Evolutionary conservation across 2,888 invertebrate species (phyloP).

Genomic region (Leptinotarsa haldemani): DNA sequence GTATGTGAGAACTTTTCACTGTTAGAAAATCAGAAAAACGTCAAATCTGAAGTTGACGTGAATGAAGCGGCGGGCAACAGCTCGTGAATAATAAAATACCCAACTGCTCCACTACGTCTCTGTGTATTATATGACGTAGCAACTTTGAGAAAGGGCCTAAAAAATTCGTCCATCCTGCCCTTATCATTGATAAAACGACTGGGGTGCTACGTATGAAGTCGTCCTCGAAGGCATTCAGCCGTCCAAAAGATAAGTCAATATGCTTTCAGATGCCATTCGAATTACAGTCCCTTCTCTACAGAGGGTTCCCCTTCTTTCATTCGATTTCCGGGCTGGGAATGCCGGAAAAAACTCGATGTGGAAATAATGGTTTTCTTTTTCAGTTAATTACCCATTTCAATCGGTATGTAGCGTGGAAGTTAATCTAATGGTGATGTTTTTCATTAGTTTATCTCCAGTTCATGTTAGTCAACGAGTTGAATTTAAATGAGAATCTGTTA

Average conservation of each 20-base stretch:
- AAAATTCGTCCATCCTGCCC: neutral
- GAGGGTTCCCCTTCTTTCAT: neutral
- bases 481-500: no score
- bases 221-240: conserved; percentile 2
- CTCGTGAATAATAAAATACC: no score
- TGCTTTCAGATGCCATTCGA: conserved; percentile 14
- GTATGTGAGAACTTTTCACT: no score
- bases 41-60: no score
- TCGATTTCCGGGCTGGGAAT: conserved; percentile 9
- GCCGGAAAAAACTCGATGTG: neutral
- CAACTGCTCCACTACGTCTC: no score
- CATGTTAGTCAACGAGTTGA: no score
- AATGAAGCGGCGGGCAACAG: no score
- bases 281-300: conserved; percentile 5
- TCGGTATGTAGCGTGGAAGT: neutral
- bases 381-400: conserved; percentile 10
- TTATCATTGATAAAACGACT: neutral
- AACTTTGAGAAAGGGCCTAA: neutral
- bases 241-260: conserved; percentile 18
- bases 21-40: no score
- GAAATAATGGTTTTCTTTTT: conserved; percentile 12
- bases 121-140: neutral
- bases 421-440: neutral
- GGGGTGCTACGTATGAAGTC: neutral
- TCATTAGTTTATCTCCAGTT: neutral